Percentiles rank a stretch among this genome's conserved stretches.
phyloP scores from a whole-genome alignment of 1,140 invertebrate genomes.

The Nomia melanderi region DNA sequence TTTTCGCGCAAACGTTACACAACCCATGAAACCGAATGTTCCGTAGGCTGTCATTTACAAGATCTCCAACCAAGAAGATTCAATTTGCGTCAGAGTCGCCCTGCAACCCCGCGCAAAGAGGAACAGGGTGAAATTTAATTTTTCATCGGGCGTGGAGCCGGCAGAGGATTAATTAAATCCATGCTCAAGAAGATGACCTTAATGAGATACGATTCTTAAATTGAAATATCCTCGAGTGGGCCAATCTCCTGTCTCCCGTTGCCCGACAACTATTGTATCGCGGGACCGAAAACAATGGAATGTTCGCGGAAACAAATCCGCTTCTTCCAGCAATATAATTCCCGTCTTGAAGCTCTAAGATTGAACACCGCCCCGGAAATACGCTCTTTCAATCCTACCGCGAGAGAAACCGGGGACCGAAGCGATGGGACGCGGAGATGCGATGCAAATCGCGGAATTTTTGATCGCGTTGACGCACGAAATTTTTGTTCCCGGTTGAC shows the following conservation, averaged over 20 bases:
- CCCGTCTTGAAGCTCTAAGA: not conserved
- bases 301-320: not conserved
- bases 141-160: conserved; percentile 5
- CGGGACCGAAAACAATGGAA: not conserved
- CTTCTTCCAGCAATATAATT: not conserved
- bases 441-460: not conserved
- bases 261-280: not conserved
- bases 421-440: not conserved
- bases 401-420: not conserved
- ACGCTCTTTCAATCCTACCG: too few relatives aligned
- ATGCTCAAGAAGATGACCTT: conserved; percentile 16
- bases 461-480: not conserved
- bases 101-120: not conserved
- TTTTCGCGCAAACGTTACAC: too few relatives aligned
- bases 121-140: conserved; percentile 24
- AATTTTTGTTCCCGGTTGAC: not conserved
- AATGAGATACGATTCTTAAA: conserved; percentile 26
- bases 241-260: not conserved
- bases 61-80: not conserved
- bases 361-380: not conserved
- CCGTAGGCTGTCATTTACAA: not conserved
- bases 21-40: not conserved
- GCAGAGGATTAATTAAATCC: conserved; percentile 32
- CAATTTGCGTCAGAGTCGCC: not conserved
- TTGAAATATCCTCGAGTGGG: not conserved